Conservation (phyloP, 2,113 vertebrate species). For the Embiotoca jacksoni region DNA sequence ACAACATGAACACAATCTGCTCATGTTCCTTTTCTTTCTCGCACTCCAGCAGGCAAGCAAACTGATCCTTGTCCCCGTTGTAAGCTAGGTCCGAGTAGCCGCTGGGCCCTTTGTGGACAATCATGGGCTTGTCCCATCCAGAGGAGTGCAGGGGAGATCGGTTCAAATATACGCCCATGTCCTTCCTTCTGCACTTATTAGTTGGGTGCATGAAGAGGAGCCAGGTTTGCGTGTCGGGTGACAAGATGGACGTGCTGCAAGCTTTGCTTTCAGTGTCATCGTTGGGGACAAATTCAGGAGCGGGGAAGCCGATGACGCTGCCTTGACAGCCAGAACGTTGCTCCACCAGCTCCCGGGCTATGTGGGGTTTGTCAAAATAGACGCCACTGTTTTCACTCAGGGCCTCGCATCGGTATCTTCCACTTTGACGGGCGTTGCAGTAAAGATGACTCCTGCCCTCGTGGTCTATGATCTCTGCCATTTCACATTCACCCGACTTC, state of each 20-base stretch:
- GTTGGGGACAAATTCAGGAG: slow-evolving; percentile 68
- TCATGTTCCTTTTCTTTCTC: slow-evolving; percentile 84
- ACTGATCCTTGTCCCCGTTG: slow-evolving; percentile 84
- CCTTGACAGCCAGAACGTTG: slow-evolving; percentile 89
- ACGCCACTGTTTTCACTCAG: slow-evolving; percentile 83
- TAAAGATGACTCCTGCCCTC: slow-evolving; percentile 84
- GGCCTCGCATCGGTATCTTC: slow-evolving; percentile 85
- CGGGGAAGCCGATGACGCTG: slow-evolving; percentile 89
- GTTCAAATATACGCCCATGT: slow-evolving; percentile 92
- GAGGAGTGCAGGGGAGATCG: slow-evolving; percentile 77
- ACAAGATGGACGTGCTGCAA: slow-evolving; percentile 67
- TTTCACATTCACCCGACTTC: slow-evolving; percentile 89
- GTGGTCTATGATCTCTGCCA: slow-evolving; percentile 86
- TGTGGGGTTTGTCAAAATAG: slow-evolving; percentile 77
- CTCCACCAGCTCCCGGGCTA: slow-evolving; percentile 82
- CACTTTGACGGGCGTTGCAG: slow-evolving; percentile 87
- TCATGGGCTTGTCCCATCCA: slow-evolving; percentile 85
- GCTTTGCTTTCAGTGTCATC: slow-evolving; percentile 68
- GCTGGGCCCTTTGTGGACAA: slow-evolving; percentile 87
- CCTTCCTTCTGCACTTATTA: slow-evolving; percentile 71
- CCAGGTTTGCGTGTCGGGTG: slow-evolving; percentile 83
- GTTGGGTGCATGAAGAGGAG: slow-evolving; percentile 93
- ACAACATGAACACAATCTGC: slow-evolving; percentile 83
- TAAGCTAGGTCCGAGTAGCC: slow-evolving; percentile 92
- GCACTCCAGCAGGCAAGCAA: slow-evolving; percentile 92